Conservation (phyloP, 2,888 invertebrate genomes). For the Hermaeophaga mercurialis region DNA sequence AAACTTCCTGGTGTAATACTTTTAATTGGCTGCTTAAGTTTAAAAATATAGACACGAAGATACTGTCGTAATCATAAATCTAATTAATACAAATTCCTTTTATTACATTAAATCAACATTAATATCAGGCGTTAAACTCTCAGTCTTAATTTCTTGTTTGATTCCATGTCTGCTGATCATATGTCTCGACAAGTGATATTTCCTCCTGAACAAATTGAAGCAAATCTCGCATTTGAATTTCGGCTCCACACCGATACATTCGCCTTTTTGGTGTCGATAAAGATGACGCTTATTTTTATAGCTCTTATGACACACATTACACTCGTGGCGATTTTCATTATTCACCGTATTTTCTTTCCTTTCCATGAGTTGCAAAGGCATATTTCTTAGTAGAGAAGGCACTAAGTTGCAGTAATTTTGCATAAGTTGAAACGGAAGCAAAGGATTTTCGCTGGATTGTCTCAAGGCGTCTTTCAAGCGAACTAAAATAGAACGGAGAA, state of each 20-base stretch:
- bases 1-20: no score
- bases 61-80: no score
- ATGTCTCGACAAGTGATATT: slow-evolving; percentile 48
- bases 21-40: no score
- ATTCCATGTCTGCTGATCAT: slow-evolving; percentile 39
- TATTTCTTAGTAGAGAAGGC: slow-evolving; percentile 17
- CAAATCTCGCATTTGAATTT: slow-evolving; percentile 63
- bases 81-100: no score
- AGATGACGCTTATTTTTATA: slow-evolving; percentile 66
- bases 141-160: slow-evolving; percentile 27
- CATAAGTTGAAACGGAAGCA: slow-evolving; percentile 31
- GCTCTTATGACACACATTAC: slow-evolving; percentile 62
- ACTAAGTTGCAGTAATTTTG: slow-evolving; percentile 36
- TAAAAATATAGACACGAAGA: no score
- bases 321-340: slow-evolving; percentile 43
- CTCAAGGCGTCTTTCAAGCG: slow-evolving; percentile 17
- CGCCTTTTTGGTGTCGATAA: slow-evolving; percentile 63
- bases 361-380: slow-evolving; percentile 2
- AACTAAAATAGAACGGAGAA: slow-evolving; percentile 2
- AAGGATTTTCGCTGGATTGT: slow-evolving; percentile 35
- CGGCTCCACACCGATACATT: slow-evolving; percentile 64
- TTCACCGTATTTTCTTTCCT: slow-evolving; percentile 31
- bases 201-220: slow-evolving; percentile 58
- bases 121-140: no score
- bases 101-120: no score